phyloP scores from a whole-genome alignment of 2,113 vertebrate genomes.

The Conger conger region DNA sequence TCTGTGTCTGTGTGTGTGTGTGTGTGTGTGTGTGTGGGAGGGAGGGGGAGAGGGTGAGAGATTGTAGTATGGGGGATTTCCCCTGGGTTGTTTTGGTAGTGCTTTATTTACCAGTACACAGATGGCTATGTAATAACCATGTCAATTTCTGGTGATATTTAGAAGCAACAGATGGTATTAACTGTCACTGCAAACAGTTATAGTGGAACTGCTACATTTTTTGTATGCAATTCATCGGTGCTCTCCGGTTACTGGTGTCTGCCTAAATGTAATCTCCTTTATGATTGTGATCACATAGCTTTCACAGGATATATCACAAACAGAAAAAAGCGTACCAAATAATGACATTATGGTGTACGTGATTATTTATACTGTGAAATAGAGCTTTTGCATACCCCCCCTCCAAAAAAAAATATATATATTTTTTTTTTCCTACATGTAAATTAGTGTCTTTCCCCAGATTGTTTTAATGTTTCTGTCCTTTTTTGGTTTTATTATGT shows the following conservation, averaged over 20 bases:
- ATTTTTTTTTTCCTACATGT: background rate
- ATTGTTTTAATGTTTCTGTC: background rate
- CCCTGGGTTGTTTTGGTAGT: background rate
- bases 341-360: background rate
- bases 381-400: background rate
- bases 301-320: background rate
- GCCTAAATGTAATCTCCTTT: background rate
- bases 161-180: background rate
- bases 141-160: background rate
- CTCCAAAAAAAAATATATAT: background rate
- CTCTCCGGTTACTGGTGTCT: background rate
- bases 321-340: background rate
- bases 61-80: background rate
- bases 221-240: background rate
- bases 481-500: background rate
- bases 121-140: background rate
- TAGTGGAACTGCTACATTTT: background rate
- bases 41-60: slow-evolving; percentile 16
- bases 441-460: too few species aligned
- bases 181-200: background rate
- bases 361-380: background rate
- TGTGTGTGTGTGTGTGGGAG: slow-evolving; percentile 19
- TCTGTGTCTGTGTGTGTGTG: slow-evolving; percentile 3
- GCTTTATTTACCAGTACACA: background rate
- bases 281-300: background rate